phyloP scores from a whole-genome alignment of 2,888 invertebrate genomes.

The Pterostichus madidus region DNA sequence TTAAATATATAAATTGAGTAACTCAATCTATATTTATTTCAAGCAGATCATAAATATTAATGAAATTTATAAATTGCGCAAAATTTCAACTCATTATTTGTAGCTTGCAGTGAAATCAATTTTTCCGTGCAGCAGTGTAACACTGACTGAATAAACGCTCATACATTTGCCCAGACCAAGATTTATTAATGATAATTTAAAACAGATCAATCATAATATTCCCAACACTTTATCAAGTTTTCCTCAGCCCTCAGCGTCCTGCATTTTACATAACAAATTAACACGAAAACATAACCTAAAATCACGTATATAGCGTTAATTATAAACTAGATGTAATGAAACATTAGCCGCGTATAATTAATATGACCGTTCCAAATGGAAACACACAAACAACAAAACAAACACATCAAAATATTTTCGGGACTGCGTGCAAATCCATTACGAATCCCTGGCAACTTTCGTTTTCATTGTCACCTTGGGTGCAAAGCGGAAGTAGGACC shows the following conservation, averaged over 20 bases:
- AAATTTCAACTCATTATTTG: not conserved
- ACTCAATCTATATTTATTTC: conserved; percentile 3
- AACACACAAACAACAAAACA: conserved; percentile 47
- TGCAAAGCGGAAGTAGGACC: conserved; percentile 50
- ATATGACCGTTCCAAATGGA: conserved; percentile 18
- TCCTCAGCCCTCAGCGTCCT: conserved; percentile 33
- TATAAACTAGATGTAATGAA: conserved; percentile 49
- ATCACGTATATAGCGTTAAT: conserved; percentile 53
- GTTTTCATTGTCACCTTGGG: conserved; percentile 58
- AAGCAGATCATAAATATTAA: not conserved
- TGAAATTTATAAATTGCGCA: not conserved
- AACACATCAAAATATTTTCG: conserved; percentile 46
- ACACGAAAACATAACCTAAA: conserved; percentile 28
- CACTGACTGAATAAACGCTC: not conserved
- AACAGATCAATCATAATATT: conserved; percentile 52
- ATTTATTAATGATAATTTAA: conserved; percentile 55
- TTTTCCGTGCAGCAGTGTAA: conserved; percentile 4
- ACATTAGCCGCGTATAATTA: conserved; percentile 44
- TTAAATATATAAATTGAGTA: conserved; percentile 18
- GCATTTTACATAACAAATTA: conserved; percentile 49
- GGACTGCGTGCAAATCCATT: conserved; percentile 38
- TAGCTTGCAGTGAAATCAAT: not conserved
- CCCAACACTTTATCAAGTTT: conserved; percentile 49
- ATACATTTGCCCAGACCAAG: conserved; percentile 33
- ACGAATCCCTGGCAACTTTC: conserved; percentile 41